phyloP scores from a whole-genome alignment of 2,888 invertebrate species.

The Phalangium opilio region DNA sequence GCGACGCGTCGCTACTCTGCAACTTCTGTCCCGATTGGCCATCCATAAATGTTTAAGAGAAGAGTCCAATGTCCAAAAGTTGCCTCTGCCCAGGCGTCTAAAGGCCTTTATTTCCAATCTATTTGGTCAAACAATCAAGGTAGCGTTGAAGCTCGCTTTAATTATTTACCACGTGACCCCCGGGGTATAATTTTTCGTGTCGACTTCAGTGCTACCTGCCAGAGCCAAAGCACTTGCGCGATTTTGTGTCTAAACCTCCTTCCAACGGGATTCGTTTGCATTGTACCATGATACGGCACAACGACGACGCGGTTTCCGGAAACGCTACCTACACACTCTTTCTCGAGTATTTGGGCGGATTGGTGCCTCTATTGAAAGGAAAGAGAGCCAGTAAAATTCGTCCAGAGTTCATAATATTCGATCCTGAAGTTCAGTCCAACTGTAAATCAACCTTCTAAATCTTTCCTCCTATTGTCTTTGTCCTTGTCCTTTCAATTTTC shows the following conservation, averaged over 20 bases:
- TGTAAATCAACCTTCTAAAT: no score
- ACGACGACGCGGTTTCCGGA: constrained; percentile 43
- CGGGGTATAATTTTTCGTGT: no score
- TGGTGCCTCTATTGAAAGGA: constrained; percentile 89
- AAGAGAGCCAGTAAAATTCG: constrained; percentile 89
- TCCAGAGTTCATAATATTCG: constrained; percentile 95
- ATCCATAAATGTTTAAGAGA: constrained; percentile 34
- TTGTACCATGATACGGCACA: constrained; percentile 93
- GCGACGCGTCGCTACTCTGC: constrained; percentile 72
- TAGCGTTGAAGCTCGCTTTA: constrained; percentile 32
- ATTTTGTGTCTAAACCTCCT: constrained; percentile 86
- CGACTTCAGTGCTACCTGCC: constrained; percentile 82
- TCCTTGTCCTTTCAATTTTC: no score
- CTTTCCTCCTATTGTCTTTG: no score
- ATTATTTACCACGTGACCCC: not conserved
- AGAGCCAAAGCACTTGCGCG: constrained; percentile 65
- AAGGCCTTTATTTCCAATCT: constrained; percentile 68
- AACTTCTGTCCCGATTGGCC: constrained; percentile 64
- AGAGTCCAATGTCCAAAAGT: constrained; percentile 54
- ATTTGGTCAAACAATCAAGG: constrained; percentile 85
- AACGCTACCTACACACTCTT: constrained; percentile 44
- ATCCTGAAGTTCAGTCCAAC: constrained; percentile 39
- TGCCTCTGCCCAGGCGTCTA: constrained; percentile 76
- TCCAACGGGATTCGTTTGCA: constrained; percentile 68
- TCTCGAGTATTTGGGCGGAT: constrained; percentile 85